Conservation (phyloP, 2,797 vertebrate genomes). For the Poeciliopsis infans region DNA sequence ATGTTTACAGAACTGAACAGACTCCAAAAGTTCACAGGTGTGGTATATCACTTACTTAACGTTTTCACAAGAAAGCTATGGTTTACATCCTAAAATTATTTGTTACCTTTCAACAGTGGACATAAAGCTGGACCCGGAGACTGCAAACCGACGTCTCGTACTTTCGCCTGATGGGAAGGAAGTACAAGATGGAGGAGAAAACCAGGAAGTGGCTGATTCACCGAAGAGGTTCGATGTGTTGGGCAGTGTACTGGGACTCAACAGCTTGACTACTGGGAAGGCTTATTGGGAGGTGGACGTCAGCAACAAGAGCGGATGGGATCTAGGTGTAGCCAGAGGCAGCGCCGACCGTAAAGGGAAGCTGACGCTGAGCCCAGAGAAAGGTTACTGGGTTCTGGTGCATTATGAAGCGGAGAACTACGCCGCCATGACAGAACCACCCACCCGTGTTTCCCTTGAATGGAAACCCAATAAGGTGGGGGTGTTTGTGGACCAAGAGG, state of each 20-base stretch:
- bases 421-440: conserved; percentile 32
- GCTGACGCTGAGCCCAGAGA: conserved; percentile 40
- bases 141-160: conserved; percentile 32
- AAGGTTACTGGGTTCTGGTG: conserved; percentile 59
- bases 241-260: conserved; percentile 41
- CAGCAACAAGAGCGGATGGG: conserved; percentile 49
- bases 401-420: conserved; percentile 57
- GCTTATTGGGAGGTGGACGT: conserved; percentile 62
- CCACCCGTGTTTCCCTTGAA: conserved; percentile 3
- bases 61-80: neutral
- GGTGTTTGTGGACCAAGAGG: conserved; percentile 63
- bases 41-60: neutral
- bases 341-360: conserved; percentile 41
- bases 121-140: conserved; percentile 47
- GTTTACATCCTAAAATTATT: neutral
- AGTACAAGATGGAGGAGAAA: conserved; percentile 49
- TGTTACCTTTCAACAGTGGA: conserved; percentile 34
- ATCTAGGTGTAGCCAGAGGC: conserved; percentile 49
- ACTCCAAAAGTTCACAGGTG: conserved; percentile 66
- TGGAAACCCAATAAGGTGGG: conserved; percentile 55
- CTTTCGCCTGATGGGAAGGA: conserved; percentile 47
- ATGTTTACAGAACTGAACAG: conserved; percentile 64
- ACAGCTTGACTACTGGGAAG: conserved; percentile 35
- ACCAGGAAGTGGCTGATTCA: neutral
- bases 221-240: conserved; percentile 49